Percentiles rank a stretch among this genome's conserved stretches.
These are phyloP conservation scores for Automeris io DNA, from an alignment of 2,888 invertebrate species.

Conservation along the genomic window DNA sequence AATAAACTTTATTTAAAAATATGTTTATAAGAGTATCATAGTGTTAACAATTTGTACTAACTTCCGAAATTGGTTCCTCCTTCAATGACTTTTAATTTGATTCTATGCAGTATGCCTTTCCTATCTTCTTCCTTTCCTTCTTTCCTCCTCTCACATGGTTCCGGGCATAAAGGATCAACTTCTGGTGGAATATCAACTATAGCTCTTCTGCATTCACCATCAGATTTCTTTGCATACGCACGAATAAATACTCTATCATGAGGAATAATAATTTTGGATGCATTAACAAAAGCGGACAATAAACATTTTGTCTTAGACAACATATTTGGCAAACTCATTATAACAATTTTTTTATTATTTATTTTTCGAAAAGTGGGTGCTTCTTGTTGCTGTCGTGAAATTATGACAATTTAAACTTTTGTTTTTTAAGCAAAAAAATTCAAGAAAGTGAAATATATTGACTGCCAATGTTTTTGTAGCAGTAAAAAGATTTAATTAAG, in stretches of 20 bases:
- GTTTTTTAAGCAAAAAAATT: constrained; percentile 1
- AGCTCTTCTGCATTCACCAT: constrained; percentile 45
- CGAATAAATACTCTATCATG: constrained; percentile 20
- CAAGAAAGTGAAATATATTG: constrained; percentile 11
- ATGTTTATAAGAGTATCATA: neutral
- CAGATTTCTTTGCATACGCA: constrained; percentile 34
- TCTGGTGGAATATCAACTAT: constrained; percentile 44
- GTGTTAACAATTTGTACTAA: constrained; percentile 26
- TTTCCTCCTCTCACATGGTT: constrained; percentile 41
- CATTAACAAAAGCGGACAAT: constrained; percentile 22
- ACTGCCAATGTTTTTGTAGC: constrained; percentile 16
- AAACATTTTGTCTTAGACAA: constrained; percentile 24
- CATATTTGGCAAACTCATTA: constrained; percentile 17
- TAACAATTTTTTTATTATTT: constrained; percentile 17
- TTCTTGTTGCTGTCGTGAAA: constrained; percentile 32
- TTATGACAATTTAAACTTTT: constrained; percentile 6
- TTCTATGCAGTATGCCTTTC: constrained; percentile 53
- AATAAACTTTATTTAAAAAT: neutral
- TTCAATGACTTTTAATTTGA: constrained; percentile 54
- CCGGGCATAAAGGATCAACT: constrained; percentile 38
- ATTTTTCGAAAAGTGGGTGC: constrained; percentile 15
- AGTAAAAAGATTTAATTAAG: constrained; percentile 3
- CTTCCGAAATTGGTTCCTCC: constrained; percentile 69
- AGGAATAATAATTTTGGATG: constrained; percentile 15
- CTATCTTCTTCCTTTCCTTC: constrained; percentile 34